phyloP scores from a whole-genome alignment of 2,797 vertebrate species.

The Cyprinodon diabolis region DNA sequence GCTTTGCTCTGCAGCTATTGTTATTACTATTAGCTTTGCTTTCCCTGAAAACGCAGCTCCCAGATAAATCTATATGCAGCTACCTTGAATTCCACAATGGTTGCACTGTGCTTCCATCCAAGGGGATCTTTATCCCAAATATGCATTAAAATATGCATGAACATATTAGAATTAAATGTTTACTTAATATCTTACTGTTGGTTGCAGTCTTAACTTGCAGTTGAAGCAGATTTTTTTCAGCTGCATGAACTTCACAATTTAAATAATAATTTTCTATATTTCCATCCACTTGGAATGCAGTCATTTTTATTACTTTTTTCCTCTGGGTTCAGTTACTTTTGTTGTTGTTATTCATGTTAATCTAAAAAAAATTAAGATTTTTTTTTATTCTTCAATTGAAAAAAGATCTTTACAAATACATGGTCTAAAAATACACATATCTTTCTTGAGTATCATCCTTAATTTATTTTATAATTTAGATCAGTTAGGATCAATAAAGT shows the following conservation, averaged over 20 bases:
- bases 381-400: neutral
- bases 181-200: neutral
- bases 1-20: slow-evolving; percentile 67
- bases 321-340: neutral
- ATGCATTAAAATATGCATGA: neutral
- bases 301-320: neutral
- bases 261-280: neutral
- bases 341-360: neutral
- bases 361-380: neutral
- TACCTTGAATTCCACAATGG: slow-evolving; percentile 22
- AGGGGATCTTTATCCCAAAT: slow-evolving; percentile 5
- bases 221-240: neutral
- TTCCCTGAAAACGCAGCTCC: slow-evolving; percentile 35
- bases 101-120: slow-evolving; percentile 26
- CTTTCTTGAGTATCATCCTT: neutral
- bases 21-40: slow-evolving; percentile 57
- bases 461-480: no score
- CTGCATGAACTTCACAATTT: neutral
- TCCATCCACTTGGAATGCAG: no score
- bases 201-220: neutral
- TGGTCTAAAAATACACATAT: neutral
- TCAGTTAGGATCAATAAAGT: neutral
- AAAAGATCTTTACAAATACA: neutral
- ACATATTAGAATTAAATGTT: slow-evolving; percentile 3
- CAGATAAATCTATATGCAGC: slow-evolving; percentile 39